Evolutionary conservation across 2,113 vertebrate species (phyloP), one percentile per base, ranked within the genome.

Genomic region (Thalassarche chlororhynchos): DNA sequence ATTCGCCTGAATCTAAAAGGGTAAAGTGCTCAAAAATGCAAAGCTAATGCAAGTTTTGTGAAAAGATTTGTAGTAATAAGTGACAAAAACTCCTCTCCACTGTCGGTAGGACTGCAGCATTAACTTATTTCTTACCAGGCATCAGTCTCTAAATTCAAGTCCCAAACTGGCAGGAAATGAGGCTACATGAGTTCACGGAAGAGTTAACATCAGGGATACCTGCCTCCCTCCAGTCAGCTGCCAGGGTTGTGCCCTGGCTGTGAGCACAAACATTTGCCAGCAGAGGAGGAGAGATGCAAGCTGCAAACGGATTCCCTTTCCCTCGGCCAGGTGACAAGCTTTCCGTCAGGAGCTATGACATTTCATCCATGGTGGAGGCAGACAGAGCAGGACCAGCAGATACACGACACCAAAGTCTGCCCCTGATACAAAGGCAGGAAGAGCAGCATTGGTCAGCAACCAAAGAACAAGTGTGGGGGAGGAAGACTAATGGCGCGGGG

Each of bases 121-220:
- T 52, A 46, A n/a, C 9, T 64, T 69, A 15, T 17, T 47, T 55
- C 32, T 36, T n/a, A 62, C 3, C 66, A 52, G 47, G 28, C 32
- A 61, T 20, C 54, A 47, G 8, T 31, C 38, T 38, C 42, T 54
- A 17, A 75, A 58, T 32, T 57, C 29, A 40, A n/a, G 80, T 18
- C 31, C 8, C 55, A 84, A 5, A 42, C 5, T 17, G 26, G 18
- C 34, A 65, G 34, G 68, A 64, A 74, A 88, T 3, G 21, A 70
- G 44, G 69, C 44, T n/a, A 4, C 13, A 1, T 0, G 16, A 19
- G n/a, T n/a, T n/a, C 18, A 17, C 1, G 31, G 52, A 60, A 28
- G 13, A n/a, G 29, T 7, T 23, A 19, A n/a, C 17, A 20, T 6
- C 1, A 28, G 17, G 10, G 19, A 17, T 32, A 25, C 4, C 60